Evolutionary conservation across 2,888 invertebrate genomes (phyloP), one percentile per base, ranked within the genome.

Genomic region (Ormyrus labotus): DNA sequence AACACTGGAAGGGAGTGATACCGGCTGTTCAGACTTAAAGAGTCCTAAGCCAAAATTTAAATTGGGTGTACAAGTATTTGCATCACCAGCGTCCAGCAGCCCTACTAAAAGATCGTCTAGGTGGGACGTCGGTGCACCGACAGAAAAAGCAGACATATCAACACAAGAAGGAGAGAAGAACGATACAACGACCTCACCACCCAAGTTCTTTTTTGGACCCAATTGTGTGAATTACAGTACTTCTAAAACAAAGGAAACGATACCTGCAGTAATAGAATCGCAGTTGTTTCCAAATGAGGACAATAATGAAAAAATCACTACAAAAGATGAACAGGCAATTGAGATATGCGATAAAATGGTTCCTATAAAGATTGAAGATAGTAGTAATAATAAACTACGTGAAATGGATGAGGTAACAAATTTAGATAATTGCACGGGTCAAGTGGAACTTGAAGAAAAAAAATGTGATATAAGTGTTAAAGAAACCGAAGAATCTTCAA

Each of bases 41-140:
- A 79, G 19, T 13, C 34, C 77, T 3, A 90, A 88, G 73, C 84
- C 86, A 5, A 90, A 89, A 81, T 89, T 89, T 65, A 90, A 89
- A 69, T 85, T 91, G 53, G 91, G 91, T 4, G 88, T 91, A 64
- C 91, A 91, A 73, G 86, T 91, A 3, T 88, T 91, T 75, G 79
- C 88, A 3, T 88, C 88, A 80, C 71, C 83, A 0, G 80, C 83
- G 34, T 64, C 68, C 3, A 64, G 84, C 4, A 83, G 83, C 45
- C 69, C 85, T 1, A 70, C 85, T 10, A 91, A 90, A 75, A 91
- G 90, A 83, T 86, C 88, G 76, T 92, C 91, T 1, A 88, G 92
- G 74, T 92, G 92, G 92, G 92, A 92, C 79, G 91, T 92, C 0
- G 91, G 91, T 10, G 90, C 87, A 78, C 89, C 91, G 2, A 86